Conservation (phyloP, 2,888 invertebrate genomes). For the Pyralis farinalis region DNA sequence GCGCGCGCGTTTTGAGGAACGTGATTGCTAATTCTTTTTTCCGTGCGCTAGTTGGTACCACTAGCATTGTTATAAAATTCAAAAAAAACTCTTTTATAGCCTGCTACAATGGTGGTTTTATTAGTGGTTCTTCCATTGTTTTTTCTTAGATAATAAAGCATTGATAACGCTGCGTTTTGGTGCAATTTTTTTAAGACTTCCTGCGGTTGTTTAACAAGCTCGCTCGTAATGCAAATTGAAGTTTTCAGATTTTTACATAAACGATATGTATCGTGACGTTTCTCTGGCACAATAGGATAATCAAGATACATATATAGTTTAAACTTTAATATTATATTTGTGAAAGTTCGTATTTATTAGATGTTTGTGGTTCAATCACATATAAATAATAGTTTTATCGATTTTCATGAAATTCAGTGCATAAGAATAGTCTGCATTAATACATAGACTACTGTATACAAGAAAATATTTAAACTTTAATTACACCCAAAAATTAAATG, state of each 20-base stretch:
- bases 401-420: too few relatives aligned
- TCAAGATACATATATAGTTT: too few relatives aligned
- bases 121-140: slow-evolving; percentile 66
- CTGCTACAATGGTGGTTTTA: slow-evolving; percentile 57
- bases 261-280: too few relatives aligned
- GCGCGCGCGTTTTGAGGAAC: slow-evolving; percentile 46
- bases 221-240: slow-evolving; percentile 11
- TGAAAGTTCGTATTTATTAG: too few relatives aligned
- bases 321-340: too few relatives aligned
- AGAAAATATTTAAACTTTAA: too few relatives aligned
- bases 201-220: slow-evolving; percentile 44
- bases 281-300: too few relatives aligned
- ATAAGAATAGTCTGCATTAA: too few relatives aligned
- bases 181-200: slow-evolving; percentile 58
- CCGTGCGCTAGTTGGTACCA: slow-evolving; percentile 35
- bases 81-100: slow-evolving; percentile 45
- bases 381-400: too few relatives aligned
- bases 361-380: too few relatives aligned
- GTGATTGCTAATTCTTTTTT: slow-evolving; percentile 49
- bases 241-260: slow-evolving; percentile 6
- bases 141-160: slow-evolving; percentile 46
- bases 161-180: slow-evolving; percentile 47
- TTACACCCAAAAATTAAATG: too few relatives aligned
- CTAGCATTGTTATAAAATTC: slow-evolving; percentile 36
- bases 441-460: too few relatives aligned